Conservation (phyloP, 2,113 vertebrate species). For the Antennarius striatus region DNA sequence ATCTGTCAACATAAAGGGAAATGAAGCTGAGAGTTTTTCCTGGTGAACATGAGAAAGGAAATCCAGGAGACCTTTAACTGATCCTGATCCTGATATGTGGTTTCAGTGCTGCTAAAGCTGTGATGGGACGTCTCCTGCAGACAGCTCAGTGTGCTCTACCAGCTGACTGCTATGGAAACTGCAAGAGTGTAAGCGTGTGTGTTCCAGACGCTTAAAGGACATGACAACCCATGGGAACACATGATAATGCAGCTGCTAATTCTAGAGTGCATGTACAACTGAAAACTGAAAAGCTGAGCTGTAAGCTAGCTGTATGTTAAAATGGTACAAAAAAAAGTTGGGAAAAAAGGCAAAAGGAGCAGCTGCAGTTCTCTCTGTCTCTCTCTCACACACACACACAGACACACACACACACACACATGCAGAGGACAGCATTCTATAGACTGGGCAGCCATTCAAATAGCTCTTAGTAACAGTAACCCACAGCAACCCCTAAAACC, state of each 20-base stretch:
- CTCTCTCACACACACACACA: constrained; percentile 14
- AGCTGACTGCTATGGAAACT: constrained; percentile 71
- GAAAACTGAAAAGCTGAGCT: constrained; percentile 33
- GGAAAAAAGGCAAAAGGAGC: constrained; percentile 42
- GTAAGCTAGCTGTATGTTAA: constrained; percentile 29
- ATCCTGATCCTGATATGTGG: constrained; percentile 40
- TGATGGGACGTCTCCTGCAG: constrained; percentile 45
- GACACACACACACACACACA: constrained; percentile 29
- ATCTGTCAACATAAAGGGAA: constrained; percentile 20
- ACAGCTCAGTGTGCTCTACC: constrained; percentile 37
- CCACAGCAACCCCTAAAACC: constrained; percentile 68
- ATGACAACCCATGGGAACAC: constrained; percentile 15
- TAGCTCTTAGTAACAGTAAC: constrained; percentile 74
- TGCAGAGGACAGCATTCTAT: constrained; percentile 52
- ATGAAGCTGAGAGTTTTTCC: constrained; percentile 23
- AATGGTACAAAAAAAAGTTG: constrained; percentile 36
- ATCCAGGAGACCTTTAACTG: constrained; percentile 29
- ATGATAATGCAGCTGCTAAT: constrained; percentile 5
- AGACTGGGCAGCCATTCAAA: constrained; percentile 68
- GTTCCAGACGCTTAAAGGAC: constrained; percentile 55
- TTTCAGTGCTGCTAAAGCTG: constrained; percentile 44
- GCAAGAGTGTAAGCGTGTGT: constrained; percentile 36
- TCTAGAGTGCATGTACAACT: constrained; percentile 6
- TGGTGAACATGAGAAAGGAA: constrained; percentile 28
- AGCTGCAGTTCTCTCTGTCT: constrained; percentile 25